Evolutionary conservation across 2,888 invertebrate genomes (phyloP).

Genomic region (Conchocele bisecta): DNA sequence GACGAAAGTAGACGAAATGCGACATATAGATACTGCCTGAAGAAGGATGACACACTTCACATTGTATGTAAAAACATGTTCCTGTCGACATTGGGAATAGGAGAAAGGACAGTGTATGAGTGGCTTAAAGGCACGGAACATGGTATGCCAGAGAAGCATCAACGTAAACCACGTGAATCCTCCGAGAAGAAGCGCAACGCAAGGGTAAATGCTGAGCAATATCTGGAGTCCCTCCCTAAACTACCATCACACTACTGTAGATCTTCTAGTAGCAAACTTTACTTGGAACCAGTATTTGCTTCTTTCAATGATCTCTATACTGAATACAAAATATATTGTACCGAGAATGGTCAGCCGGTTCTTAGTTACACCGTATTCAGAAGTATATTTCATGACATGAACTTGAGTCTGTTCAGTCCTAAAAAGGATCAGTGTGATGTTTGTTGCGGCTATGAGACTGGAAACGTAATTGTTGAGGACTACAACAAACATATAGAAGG

Average conservation of each 20-base stretch:
- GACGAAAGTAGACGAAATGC: no score
- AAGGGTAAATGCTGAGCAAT: background rate
- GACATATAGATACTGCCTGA: background rate
- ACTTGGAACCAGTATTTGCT: constrained; percentile 35
- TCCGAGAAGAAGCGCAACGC: background rate
- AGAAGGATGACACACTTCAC: background rate
- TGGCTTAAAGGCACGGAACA: no score
- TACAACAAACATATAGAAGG: constrained; percentile 37
- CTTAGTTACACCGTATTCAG: constrained; percentile 8
- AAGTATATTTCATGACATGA: constrained; percentile 35
- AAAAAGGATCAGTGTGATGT: constrained; percentile 54
- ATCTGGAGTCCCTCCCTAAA: background rate
- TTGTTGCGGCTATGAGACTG: constrained; percentile 40
- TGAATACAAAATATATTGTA: constrained; percentile 9
- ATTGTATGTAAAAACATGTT: background rate
- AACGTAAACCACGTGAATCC: background rate
- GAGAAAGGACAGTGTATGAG: no score
- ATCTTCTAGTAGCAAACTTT: constrained; percentile 31
- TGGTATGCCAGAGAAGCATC: no score
- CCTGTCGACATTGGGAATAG: no score
- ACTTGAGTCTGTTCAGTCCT: constrained; percentile 33
- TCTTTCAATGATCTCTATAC: constrained; percentile 26
- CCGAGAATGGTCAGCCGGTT: constrained; percentile 1
- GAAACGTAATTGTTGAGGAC: constrained; percentile 40
- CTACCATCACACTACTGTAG: constrained; percentile 37